phyloP scores from a whole-genome alignment of 2,113 vertebrate species.

The Phyllostomus discolor region DNA sequence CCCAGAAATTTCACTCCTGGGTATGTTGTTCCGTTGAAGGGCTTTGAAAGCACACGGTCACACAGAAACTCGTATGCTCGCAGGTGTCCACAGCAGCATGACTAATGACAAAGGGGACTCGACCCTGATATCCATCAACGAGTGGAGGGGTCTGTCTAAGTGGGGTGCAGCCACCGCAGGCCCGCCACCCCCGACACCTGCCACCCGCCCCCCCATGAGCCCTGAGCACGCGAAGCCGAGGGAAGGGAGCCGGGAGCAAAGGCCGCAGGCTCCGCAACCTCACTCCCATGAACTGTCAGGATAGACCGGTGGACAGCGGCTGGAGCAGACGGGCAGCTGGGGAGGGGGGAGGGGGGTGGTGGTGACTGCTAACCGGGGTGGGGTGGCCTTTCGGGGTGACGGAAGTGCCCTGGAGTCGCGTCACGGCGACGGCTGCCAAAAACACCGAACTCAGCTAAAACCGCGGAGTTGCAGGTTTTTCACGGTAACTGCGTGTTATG shows the following conservation, averaged over 20 bases:
- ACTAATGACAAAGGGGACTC: accelerated
- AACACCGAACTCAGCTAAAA: accelerated
- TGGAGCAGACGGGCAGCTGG: accelerated
- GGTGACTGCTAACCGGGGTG: accelerated
- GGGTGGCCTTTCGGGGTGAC: accelerated
- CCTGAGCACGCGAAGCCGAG: too few species aligned
- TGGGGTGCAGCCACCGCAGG: accelerated
- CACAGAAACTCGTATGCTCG: neutral
- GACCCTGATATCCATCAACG: accelerated
- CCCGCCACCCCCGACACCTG: accelerated
- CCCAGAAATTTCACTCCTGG: neutral
- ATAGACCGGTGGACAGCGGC: accelerated
- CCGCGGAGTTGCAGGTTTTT: accelerated
- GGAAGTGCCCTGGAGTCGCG: neutral
- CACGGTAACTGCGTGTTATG: accelerated
- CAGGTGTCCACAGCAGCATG: neutral
- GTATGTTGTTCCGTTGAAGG: neutral
- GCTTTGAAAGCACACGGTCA: neutral
- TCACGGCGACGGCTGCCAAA: accelerated
- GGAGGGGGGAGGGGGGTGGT: too few species aligned
- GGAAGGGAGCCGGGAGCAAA: neutral
- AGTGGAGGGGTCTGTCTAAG: too few species aligned
- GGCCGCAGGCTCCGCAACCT: accelerated
- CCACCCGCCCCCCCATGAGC: accelerated
- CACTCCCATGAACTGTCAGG: accelerated